These are phyloP conservation scores for Noctua comes DNA, from an alignment of 2,888 invertebrate species.

Conservation along the genomic window DNA sequence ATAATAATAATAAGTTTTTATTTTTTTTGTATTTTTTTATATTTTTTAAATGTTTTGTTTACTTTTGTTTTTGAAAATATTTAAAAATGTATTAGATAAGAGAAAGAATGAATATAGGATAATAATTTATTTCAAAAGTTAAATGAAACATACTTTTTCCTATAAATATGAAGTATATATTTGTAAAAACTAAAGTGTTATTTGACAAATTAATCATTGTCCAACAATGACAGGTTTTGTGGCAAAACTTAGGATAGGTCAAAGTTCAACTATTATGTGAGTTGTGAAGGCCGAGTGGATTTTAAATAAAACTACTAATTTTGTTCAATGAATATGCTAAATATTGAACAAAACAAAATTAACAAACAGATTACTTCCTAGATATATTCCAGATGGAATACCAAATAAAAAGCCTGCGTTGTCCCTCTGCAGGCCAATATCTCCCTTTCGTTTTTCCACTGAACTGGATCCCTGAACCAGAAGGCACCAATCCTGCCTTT, in stretches of 20 bases:
- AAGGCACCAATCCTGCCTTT: not conserved
- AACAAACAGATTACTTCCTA: not conserved
- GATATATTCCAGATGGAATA: no score
- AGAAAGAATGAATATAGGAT: no score
- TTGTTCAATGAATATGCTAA: not conserved
- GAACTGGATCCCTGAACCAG: not conserved
- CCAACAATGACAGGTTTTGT: not conserved
- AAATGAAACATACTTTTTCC: not conserved
- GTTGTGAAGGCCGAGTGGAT: not conserved
- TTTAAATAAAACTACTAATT: not conserved
- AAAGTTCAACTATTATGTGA: slow-evolving; percentile 7
- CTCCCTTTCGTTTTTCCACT: no score
- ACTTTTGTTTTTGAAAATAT: no score
- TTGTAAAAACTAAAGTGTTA: not conserved
- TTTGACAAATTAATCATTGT: not conserved
- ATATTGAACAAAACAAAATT: not conserved
- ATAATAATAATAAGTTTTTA: no score
- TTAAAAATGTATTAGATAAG: no score
- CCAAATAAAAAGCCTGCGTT: not conserved
- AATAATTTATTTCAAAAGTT: no score
- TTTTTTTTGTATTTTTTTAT: no score
- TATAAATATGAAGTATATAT: not conserved
- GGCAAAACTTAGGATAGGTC: not conserved
- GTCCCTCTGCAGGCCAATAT: not conserved
- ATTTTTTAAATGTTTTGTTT: no score